Percentiles rank a stretch among this genome's conserved stretches.
Conservation (phyloP, 2,797 vertebrate genomes). For the Propithecus perrieri region DNA sequence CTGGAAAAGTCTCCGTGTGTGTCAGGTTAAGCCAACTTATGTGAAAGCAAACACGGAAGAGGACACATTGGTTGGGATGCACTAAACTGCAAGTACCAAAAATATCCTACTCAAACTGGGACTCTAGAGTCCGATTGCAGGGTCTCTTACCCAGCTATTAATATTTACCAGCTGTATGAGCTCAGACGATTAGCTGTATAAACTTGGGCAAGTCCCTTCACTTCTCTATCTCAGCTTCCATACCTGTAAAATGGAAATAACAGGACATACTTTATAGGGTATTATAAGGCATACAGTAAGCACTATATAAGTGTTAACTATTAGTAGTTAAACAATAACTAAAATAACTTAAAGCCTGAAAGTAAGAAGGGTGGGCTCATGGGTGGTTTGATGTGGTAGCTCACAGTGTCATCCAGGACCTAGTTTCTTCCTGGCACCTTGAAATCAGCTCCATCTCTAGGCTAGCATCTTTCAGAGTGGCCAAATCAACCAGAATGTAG, state of each 20-base stretch:
- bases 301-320: background rate
- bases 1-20: background rate
- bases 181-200: background rate
- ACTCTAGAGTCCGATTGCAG: background rate
- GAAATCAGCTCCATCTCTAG: background rate
- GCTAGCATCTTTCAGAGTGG: background rate
- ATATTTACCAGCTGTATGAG: background rate
- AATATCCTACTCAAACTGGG: background rate
- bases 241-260: background rate
- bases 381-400: background rate
- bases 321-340: background rate
- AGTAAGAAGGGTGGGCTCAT: background rate
- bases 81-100: background rate
- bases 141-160: background rate
- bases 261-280: background rate
- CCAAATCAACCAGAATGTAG: background rate
- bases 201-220: background rate
- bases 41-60: background rate
- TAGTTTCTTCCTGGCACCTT: background rate
- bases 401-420: background rate
- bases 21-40: background rate
- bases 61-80: background rate
- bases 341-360: background rate
- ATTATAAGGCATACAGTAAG: background rate
- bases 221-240: background rate